Evolutionary conservation across 2,797 vertebrate genomes (phyloP).

Genomic region (Buceros bicornis): DNA sequence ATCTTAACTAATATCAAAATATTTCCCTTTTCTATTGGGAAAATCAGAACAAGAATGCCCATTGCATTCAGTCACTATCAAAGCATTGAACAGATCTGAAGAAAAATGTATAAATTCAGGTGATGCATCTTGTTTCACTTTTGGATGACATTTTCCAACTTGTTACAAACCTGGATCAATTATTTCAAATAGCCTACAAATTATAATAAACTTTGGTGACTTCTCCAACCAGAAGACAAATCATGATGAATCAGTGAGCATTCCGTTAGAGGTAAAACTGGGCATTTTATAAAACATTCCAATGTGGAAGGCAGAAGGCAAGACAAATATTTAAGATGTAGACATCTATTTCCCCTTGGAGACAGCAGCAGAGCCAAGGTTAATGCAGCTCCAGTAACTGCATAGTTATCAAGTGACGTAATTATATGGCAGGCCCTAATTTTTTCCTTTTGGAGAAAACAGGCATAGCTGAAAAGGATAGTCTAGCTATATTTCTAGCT

Average conservation of each 20-base stretch:
- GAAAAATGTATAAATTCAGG: background rate
- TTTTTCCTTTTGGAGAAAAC: background rate
- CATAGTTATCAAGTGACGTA: background rate
- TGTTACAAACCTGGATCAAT: background rate
- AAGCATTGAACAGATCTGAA: background rate
- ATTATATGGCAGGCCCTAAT: background rate
- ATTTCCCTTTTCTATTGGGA: background rate
- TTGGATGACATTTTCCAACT: background rate
- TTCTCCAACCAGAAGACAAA: background rate
- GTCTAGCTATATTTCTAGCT: background rate
- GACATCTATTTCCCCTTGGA: background rate
- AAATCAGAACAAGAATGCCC: background rate
- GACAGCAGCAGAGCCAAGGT: background rate
- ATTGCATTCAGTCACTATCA: background rate
- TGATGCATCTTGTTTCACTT: background rate
- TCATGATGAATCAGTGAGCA: background rate
- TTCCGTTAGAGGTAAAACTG: background rate
- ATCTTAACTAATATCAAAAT: background rate
- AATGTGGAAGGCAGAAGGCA: background rate
- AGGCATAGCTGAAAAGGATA: background rate
- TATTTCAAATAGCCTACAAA: background rate
- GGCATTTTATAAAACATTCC: background rate
- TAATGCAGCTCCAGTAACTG: background rate
- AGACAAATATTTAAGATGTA: background rate
- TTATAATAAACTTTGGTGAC: background rate